phyloP scores from a whole-genome alignment of 2,888 invertebrate genomes.

The Phengaris arion region DNA sequence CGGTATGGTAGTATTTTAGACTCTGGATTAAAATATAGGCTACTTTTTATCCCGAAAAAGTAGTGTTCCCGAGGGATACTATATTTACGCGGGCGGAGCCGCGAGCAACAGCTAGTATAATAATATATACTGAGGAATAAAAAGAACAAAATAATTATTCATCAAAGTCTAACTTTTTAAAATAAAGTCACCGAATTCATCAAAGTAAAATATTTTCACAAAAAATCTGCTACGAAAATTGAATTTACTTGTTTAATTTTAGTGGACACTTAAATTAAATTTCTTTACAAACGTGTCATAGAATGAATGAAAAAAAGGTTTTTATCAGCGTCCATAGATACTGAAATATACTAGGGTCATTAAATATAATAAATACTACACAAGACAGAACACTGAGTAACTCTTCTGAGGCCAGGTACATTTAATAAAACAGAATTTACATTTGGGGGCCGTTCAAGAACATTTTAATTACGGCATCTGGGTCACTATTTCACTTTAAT shows the following conservation, averaged over 20 bases:
- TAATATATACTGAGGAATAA: background rate
- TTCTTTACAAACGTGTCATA: conserved; percentile 1
- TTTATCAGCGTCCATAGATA: background rate
- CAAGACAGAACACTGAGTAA: conserved; percentile 22
- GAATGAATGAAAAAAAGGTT: background rate
- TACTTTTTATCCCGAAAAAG: too few species aligned
- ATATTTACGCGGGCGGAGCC: too few species aligned
- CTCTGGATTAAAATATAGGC: too few species aligned
- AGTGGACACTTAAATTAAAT: conserved; percentile 2
- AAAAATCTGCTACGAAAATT: background rate
- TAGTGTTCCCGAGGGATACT: too few species aligned
- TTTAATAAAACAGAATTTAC: conserved; percentile 30
- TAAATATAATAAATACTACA: conserved; percentile 22
- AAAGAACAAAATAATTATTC: background rate
- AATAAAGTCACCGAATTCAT: background rate
- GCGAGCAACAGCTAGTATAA: too few species aligned
- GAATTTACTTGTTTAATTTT: background rate
- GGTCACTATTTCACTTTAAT: conserved; percentile 31
- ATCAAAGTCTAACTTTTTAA: background rate
- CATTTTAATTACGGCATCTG: conserved; percentile 31
- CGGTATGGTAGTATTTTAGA: too few species aligned
- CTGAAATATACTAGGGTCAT: conserved; percentile 1
- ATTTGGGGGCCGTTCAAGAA: conserved; percentile 31
- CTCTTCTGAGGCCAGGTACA: conserved; percentile 25
- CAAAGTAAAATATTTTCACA: background rate